Evolutionary conservation across 2,113 vertebrate genomes (phyloP), one percentile per base, ranked within the genome.

Genomic region (Ceratotherium simum): DNA sequence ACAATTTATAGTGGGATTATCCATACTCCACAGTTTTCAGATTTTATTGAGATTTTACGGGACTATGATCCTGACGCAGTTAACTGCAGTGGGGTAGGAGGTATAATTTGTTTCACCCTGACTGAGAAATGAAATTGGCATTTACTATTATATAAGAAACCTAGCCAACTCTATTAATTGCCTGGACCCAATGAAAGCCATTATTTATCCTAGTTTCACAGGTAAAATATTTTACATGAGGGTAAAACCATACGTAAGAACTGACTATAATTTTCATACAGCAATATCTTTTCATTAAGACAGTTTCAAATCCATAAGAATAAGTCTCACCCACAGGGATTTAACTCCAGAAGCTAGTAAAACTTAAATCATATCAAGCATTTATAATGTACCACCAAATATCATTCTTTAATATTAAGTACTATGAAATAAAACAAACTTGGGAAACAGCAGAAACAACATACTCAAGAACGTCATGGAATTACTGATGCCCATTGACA

Each of bases 1-100:
- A 98, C 97, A 98, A 98, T 99, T 99, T 99, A 99, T 98, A 98
- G 98, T 95, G 95, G 98, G 97, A 99, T 99, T 99, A 98, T 97
- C 98, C 97, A 97, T 97, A 98, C 96, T 97, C 97, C 96, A 98
- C 98, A 98, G 98, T 98, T 98, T 98, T 98, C 95, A 94, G 95
- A 97, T 98, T 98, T 99, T 98, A 98, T 98, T 97, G 98, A 98
- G 98, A 97, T 98, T 99, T 98, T 99, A 99, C 98, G 98, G 95
- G 90, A 96, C 95, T 93, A 13, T 67, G 96, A 60, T 92, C 96
- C 97, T 98, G 96, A 87, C 83, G 84, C 94, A 95, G 98, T 98
- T 98, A 98, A 98, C 97, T 90, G 84, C 82, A 97, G 70, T 72
- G 62, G 80, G 80, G 1, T 0, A 96, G 94, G 89, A 95, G 91